Base-by-base conservation (phyloP, 2,113 vertebrate genomes). In the Chinchilla lanigera region DNA sequence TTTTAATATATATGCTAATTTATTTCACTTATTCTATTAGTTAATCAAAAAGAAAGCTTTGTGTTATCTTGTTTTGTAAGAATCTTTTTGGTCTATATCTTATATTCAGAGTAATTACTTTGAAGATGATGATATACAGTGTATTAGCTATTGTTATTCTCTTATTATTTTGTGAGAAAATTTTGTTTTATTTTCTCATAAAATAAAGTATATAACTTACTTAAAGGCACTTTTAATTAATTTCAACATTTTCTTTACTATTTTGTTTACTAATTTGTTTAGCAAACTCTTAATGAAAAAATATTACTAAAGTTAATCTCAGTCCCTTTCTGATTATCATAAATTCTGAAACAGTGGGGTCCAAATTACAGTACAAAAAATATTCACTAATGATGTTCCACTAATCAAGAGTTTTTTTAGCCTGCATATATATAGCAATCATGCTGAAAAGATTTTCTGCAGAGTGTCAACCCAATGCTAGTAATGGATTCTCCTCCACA, bases 201-300 rank as follows among this genome's bases (percentile, higher is more conserved):
- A 73, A 71, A 28, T 77, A 47, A 77, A 47, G 28, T 77, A 47
- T 86, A 47, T 78, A 52, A 96, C 83, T 33, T 77, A 73, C 11
- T 86, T 86, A 92, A 93, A 86, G 22, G 28, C 81, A 2, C 3
- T 83, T 80, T 85, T 54, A 61, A 93, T 41, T 92, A 85, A n/a
- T 96, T 95, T 91, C 8, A 75, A 58, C 80, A 65, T 85, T 33
- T 58, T 56, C 58, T 88, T 14, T 94, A 38, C 44, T 60, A 71
- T 96, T 28, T 89, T 82, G n/a, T 93, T 82, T 85, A 69, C 54
- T 89, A 80, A 63, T 93, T 94, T 94, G 50, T 19, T 96, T 95
- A 92, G 33, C 35, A 77, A 77, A 44, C 71, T 77, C 38, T 26
- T 75, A 47, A 86, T 93, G 38, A 8, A 58, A 78, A 91, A 71